Evolutionary conservation across 1,140 invertebrate genomes (phyloP).

Genomic region (Drosophila setifemur): DNA sequence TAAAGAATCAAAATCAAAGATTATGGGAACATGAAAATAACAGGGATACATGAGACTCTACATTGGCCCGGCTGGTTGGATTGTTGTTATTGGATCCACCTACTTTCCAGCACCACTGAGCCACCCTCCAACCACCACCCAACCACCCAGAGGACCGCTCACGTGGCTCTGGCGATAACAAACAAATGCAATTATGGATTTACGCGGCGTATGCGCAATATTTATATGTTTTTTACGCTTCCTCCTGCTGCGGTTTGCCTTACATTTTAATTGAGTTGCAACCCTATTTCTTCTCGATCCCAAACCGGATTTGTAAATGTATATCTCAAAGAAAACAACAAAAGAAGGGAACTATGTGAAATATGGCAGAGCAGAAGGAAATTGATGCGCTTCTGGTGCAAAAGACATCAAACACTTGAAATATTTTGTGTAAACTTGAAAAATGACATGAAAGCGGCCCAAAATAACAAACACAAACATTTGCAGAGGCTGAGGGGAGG

Average conservation of each 20-base stretch:
- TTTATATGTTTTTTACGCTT: constrained; percentile 39
- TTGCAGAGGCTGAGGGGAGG: background rate
- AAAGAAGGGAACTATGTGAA: constrained; percentile 1
- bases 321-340: too few relatives aligned
- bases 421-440: constrained; percentile 79
- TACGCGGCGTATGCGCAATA: constrained; percentile 69
- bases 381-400: constrained; percentile 72
- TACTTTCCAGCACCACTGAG: too few relatives aligned
- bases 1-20: too few relatives aligned
- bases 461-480: constrained; percentile 26
- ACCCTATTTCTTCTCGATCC: background rate
- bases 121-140: background rate
- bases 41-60: background rate
- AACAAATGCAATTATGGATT: constrained; percentile 76
- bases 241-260: constrained; percentile 41
- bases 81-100: constrained; percentile 4
- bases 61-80: background rate
- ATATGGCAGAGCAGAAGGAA: constrained; percentile 10
- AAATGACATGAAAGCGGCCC: constrained; percentile 67
- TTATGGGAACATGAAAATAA: background rate
- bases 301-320: background rate
- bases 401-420: constrained; percentile 76
- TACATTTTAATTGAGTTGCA: constrained; percentile 71
- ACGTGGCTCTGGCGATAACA: constrained; percentile 45
- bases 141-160: background rate